These are phyloP conservation scores for Hemicordylus capensis DNA, from an alignment of 2,113 vertebrate genomes.

Conservation along the genomic window DNA sequence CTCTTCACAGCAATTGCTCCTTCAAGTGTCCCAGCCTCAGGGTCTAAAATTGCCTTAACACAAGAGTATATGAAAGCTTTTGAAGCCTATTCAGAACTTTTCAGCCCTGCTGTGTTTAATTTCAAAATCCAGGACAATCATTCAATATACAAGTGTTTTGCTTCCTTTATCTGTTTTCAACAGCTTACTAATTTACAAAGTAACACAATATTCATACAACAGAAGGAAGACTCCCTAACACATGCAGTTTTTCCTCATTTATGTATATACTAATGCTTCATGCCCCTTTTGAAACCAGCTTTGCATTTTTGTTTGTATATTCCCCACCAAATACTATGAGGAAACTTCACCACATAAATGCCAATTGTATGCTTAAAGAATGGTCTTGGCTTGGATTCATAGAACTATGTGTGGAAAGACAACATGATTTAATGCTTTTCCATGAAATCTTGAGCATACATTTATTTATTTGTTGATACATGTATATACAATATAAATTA, in stretches of 20 bases:
- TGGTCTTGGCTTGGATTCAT: no score
- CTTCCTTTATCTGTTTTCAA: neutral
- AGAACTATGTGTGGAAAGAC: no score
- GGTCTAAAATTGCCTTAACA: neutral
- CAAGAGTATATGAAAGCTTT: neutral
- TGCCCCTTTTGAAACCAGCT: neutral
- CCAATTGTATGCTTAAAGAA: neutral
- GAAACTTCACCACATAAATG: neutral
- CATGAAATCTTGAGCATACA: no score
- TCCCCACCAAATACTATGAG: neutral
- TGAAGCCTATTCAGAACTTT: neutral
- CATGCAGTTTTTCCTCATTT: neutral
- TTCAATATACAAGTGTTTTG: constrained; percentile 14
- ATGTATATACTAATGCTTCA: neutral
- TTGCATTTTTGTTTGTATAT: neutral
- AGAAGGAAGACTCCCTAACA: neutral
- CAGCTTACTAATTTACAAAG: neutral
- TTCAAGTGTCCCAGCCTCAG: constrained; percentile 46
- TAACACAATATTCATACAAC: neutral
- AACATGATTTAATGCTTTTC: no score
- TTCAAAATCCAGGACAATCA: constrained; percentile 22
- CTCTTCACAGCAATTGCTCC: constrained; percentile 27
- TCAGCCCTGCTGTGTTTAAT: constrained; percentile 29
- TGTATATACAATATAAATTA: no score
- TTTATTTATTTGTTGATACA: no score